Base-by-base conservation (phyloP, 2,113 vertebrate genomes). In the Melanostigma gelatinosum region DNA sequence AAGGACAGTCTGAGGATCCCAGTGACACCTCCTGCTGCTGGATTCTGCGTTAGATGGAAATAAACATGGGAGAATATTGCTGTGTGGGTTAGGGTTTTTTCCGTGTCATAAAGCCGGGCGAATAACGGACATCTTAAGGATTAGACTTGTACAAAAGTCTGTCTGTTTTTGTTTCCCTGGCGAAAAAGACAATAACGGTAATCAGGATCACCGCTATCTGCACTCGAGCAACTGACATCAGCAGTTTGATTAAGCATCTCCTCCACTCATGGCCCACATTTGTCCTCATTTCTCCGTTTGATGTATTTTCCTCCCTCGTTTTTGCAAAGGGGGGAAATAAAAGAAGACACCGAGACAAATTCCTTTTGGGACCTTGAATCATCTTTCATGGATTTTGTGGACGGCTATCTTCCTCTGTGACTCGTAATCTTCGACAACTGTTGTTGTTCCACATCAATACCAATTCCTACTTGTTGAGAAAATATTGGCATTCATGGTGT, bases 171-270 rank as follows among this genome's bases (percentile, higher is more conserved):
- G n/a, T 80, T 58, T 48, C 44, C 8, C 7, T 6, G 4, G 32
- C 1, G 38, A 65, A 66, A 63, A 22, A 61, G 54, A 83, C 69
- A 80, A 70, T 82, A 85, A 83, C 7, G 34, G 29, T 86, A 88
- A 85, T 89, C 86, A 79, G 44, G 62, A 87, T 88, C 61, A 67
- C 62, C 58, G 20, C 22, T 57, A 60, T 69, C 34, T 64, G 60
- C 52, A 12, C 34, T 24, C 34, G 18, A 15, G 16, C 60, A 60
- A 32, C 80, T 73, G 65, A 71, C 78, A 80, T 77, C 57, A 78
- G 67, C 62, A 48, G 44, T 87, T 89, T 91, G 89, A 91, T 93
- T 70, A 87, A 90, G 82, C 63, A 42, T 73, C 81, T 77, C 20
- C 73, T 77, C 40, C 29, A 27, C 76, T 72, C 48, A 34, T 79